A percentile compares a stretch with the other conserved stretches of the same genome.
Conservation (phyloP, 2,888 invertebrate genomes). For the Heliconius sara region DNA sequence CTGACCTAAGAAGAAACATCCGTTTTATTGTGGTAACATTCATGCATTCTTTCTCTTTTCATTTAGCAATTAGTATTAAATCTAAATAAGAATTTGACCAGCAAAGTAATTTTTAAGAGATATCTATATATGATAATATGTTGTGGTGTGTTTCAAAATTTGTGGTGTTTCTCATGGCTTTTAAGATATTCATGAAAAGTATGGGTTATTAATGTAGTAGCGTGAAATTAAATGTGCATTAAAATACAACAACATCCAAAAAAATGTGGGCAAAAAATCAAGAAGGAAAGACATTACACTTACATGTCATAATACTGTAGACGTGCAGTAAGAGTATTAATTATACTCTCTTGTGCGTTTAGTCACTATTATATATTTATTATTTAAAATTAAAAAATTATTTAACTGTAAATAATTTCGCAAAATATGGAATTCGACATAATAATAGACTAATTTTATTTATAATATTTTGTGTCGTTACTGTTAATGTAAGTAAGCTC, state of each 20-base stretch:
- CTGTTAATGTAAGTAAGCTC: not conserved
- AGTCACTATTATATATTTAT: not conserved
- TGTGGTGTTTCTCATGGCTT: not conserved
- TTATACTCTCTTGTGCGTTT: not conserved
- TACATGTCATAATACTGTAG: conserved; percentile 9
- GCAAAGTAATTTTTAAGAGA: not conserved
- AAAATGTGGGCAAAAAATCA: not conserved
- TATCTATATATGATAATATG: not conserved
- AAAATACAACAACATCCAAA: not conserved
- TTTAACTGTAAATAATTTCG: not conserved
- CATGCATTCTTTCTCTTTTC: not conserved
- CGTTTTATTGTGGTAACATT: not conserved
- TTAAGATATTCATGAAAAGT: no score
- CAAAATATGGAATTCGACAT: not conserved
- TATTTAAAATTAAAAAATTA: no score
- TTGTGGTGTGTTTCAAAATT: not conserved
- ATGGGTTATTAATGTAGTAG: no score
- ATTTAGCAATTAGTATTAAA: not conserved
- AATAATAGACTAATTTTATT: not conserved
- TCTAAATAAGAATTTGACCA: not conserved
- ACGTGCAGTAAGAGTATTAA: not conserved
- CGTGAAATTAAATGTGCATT: no score
- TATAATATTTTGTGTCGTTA: not conserved
- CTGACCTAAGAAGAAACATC: not conserved
- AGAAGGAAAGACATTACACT: not conserved